Evolutionary conservation across 2,888 invertebrate genomes (phyloP), one percentile per base, ranked within the genome.

Genomic region (Operophtera brumata): DNA sequence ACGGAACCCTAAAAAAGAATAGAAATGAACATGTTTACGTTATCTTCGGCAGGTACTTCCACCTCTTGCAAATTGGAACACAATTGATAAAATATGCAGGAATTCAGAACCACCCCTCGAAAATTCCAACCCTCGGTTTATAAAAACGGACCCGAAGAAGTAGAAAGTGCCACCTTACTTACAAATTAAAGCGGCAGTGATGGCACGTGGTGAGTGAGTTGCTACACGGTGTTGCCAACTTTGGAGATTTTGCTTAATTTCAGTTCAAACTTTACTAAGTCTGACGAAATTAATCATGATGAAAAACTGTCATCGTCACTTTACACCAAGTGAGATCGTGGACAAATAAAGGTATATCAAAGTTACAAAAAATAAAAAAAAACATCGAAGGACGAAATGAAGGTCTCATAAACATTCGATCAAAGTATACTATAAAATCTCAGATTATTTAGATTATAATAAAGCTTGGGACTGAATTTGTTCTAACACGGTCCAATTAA

Each of bases 61-160:
- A 25, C 34, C n/a, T 39, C 12, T n/a, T 13, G 44, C 20, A 47
- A 40, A 55, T 57, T 53, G 57, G 26, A 54, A 59, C 53, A 35
- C 13, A 36, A 34, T 30, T 45, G 52, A 49, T 59, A 64, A 57
- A 50, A 46, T 51, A 62, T 62, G 50, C 55, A 61, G 57, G 62
- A 56, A 62, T 62, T 47, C 8, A 20, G 30, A 47, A 40, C 37
- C 39, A 49, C 45, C 37, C 55, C 37, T 43, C 35, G 10, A 37
- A 26, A 57, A 28, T 30, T 26, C n/a, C 50, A 28, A 47, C 50
- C 54, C 51, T 13, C 20, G 28, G 8, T 11, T 10, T 36, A 26
- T 37, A 49, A 57, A 48, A 50, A 30, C 32, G 32, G 32, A 20
- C 11, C 36, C 11, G 41, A 48, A 42, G 46, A 44, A 47, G 54